These are phyloP conservation scores for Psittacus erithacus DNA, from an alignment of 2,113 vertebrate species.

Conservation along the genomic window DNA sequence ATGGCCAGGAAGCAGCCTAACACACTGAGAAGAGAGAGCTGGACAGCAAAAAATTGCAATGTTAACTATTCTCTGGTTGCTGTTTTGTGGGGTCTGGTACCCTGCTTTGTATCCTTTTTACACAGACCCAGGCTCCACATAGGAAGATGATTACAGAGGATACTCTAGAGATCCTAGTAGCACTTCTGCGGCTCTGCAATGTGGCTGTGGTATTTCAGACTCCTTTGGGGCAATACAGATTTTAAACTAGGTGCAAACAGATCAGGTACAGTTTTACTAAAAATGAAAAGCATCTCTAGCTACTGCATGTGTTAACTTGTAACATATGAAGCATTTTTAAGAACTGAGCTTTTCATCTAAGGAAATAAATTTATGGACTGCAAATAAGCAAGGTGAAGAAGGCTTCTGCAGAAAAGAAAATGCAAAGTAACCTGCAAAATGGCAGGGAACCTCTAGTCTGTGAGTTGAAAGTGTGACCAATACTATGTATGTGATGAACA, in stretches of 20 bases:
- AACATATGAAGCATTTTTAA: neutral
- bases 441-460: neutral
- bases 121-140: fast-evolving
- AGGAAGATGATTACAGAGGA: neutral
- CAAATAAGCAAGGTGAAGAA: neutral
- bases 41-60: neutral
- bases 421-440: neutral
- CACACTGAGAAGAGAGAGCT: neutral
- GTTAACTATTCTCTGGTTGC: neutral
- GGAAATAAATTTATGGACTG: neutral
- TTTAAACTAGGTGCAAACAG: neutral
- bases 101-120: neutral
- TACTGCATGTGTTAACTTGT: neutral
- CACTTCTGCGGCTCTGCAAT: neutral
- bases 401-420: neutral
- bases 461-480: neutral
- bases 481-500: neutral
- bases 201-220: neutral
- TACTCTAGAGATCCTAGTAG: neutral
- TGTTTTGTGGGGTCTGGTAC: neutral
- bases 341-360: neutral
- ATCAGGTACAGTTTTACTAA: neutral
- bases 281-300: neutral
- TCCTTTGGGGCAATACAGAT: neutral
- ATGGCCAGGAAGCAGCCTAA: neutral